Percentiles rank a stretch among this genome's conserved stretches.
These are phyloP conservation scores for Craterocephalus amniculus DNA, from an alignment of 2,797 vertebrate species.

Conservation along the genomic window DNA sequence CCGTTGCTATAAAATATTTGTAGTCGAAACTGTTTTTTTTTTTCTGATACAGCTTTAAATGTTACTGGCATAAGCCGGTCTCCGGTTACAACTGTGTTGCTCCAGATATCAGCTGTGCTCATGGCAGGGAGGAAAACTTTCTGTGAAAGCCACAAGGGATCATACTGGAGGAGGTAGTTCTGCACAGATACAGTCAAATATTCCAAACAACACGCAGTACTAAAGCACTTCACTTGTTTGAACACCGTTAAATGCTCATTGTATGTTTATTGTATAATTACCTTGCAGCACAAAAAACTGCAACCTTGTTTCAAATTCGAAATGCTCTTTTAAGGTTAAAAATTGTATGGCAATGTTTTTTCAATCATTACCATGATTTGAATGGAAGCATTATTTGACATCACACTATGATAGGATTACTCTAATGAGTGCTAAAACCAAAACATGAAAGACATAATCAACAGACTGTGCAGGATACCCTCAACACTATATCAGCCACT, in stretches of 20 bases:
- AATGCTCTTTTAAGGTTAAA: background rate
- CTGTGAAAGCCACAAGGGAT: slow-evolving; percentile 22
- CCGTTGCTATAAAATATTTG: background rate
- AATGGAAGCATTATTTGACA: background rate
- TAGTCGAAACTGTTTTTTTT: background rate
- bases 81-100: slow-evolving; percentile 39
- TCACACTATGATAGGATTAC: background rate
- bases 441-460: too few relatives aligned
- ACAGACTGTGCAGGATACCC: background rate
- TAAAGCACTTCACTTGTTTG: background rate
- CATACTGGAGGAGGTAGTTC: slow-evolving; percentile 13
- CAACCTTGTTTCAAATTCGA: background rate
- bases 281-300: background rate
- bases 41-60: background rate
- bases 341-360: background rate
- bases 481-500: background rate
- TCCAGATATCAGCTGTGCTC: slow-evolving; percentile 44
- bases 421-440: background rate
- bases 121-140: slow-evolving; percentile 39
- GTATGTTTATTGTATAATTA: too few relatives aligned
- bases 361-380: background rate
- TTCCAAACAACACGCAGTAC: slow-evolving; percentile 2
- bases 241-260: background rate
- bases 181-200: slow-evolving; percentile 15
- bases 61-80: background rate